Conservation (phyloP, 1,140 invertebrate genomes). For the Branchinecta lynchi region DNA sequence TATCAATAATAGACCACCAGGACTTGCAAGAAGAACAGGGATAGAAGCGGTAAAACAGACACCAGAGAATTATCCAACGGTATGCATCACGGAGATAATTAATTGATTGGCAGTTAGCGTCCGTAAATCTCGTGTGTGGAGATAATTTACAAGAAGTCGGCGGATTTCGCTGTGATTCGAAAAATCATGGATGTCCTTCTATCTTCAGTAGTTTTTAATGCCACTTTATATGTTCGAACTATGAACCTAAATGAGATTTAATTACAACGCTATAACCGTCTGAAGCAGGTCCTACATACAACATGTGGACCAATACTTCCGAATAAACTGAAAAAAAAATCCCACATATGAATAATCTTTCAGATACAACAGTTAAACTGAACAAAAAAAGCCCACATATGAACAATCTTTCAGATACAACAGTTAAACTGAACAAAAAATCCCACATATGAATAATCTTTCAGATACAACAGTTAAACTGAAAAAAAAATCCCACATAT, state of each 20-base stretch:
- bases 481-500: too few relatives aligned
- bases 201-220: background rate
- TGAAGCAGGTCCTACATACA: too few relatives aligned
- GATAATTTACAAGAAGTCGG: background rate
- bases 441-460: too few relatives aligned
- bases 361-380: too few relatives aligned
- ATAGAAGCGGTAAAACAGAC: slow-evolving; percentile 2
- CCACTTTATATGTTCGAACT: background rate
- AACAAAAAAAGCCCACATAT: too few relatives aligned
- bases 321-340: too few relatives aligned
- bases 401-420: too few relatives aligned
- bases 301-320: too few relatives aligned
- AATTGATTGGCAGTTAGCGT: background rate
- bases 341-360: too few relatives aligned
- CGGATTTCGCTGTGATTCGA: background rate
- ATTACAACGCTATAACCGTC: too few relatives aligned
- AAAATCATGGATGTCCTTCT: background rate
- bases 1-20: slow-evolving; percentile 11
- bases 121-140: background rate
- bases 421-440: too few relatives aligned
- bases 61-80: background rate
- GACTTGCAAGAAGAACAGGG: background rate
- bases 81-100: background rate
- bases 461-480: too few relatives aligned
- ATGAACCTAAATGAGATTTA: background rate